Percentiles rank a stretch among this genome's conserved stretches.
These are phyloP conservation scores for Macrosteles quadrilineatus DNA, from an alignment of 1,140 invertebrate species.

Conservation along the genomic window DNA sequence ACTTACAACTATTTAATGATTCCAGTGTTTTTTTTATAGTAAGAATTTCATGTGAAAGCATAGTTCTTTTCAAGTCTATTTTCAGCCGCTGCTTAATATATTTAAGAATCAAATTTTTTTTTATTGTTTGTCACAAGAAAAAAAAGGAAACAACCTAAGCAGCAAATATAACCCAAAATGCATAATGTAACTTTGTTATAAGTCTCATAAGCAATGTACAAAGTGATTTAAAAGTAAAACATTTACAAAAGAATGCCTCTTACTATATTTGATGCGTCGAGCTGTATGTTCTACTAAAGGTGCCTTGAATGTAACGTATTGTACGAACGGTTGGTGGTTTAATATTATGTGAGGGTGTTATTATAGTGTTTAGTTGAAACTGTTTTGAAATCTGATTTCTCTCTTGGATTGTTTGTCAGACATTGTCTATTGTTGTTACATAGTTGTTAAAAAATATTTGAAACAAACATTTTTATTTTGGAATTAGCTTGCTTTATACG, in stretches of 20 bases:
- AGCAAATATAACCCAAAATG: background rate
- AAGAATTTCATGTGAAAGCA: no score
- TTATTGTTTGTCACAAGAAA: no score
- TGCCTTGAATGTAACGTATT: conserved; percentile 22
- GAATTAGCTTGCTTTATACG: no score
- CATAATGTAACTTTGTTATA: conserved; percentile 6
- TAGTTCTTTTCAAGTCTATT: no score
- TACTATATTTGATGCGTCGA: conserved; percentile 8
- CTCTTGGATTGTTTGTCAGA: background rate
- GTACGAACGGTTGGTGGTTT: background rate
- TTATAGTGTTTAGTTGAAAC: background rate
- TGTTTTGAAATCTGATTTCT: background rate
- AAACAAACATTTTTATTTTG: no score
- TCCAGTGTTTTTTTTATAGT: no score
- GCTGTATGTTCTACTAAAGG: conserved; percentile 11
- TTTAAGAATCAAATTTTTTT: no score
- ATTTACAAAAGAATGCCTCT: conserved; percentile 8
- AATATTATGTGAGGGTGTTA: background rate
- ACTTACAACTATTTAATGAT: no score
- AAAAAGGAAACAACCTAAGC: no score
- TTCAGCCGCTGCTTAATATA: no score
- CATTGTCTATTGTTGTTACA: no score
- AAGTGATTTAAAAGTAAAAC: background rate
- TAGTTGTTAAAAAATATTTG: no score
- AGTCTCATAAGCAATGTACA: conserved; percentile 22